Conservation (phyloP, 2,888 invertebrate genomes). For the Chaitophorus viminalis region DNA sequence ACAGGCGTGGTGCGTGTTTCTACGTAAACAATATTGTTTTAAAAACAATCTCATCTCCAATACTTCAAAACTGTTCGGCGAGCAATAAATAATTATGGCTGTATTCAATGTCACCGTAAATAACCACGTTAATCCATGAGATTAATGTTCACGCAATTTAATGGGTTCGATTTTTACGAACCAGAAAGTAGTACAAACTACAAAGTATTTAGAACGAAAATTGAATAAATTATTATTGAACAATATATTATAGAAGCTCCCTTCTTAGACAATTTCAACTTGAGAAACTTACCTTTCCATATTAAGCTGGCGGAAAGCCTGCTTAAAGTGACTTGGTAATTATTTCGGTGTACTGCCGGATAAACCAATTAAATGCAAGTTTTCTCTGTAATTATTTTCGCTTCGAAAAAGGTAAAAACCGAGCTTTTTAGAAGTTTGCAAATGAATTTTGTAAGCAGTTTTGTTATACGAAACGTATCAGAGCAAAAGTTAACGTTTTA, state of each 20-base stretch:
- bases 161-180: conserved; percentile 4
- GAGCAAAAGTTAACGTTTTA: too few relatives aligned
- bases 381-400: conserved; percentile 41
- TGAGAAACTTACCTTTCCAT: conserved; percentile 42
- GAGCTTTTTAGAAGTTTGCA: neutral
- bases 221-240: conserved; percentile 44
- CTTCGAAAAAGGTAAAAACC: conserved; percentile 8
- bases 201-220: conserved; percentile 18
- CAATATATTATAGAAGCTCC: conserved; percentile 18
- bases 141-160: conserved; percentile 16
- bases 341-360: conserved; percentile 41
- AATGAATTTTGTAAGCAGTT: too few relatives aligned
- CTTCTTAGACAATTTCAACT: conserved; percentile 29
- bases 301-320: conserved; percentile 39
- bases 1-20: neutral
- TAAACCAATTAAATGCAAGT: conserved; percentile 51
- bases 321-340: conserved; percentile 53
- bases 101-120: conserved; percentile 1
- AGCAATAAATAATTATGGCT: conserved; percentile 5
- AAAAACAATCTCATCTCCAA: neutral
- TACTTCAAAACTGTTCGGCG: neutral
- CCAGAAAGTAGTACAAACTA: neutral
- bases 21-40: neutral
- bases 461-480: too few relatives aligned
- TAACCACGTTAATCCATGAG: conserved; percentile 12